phyloP scores from a whole-genome alignment of 2,113 vertebrate species.

The Puffinus mauretanicus region DNA sequence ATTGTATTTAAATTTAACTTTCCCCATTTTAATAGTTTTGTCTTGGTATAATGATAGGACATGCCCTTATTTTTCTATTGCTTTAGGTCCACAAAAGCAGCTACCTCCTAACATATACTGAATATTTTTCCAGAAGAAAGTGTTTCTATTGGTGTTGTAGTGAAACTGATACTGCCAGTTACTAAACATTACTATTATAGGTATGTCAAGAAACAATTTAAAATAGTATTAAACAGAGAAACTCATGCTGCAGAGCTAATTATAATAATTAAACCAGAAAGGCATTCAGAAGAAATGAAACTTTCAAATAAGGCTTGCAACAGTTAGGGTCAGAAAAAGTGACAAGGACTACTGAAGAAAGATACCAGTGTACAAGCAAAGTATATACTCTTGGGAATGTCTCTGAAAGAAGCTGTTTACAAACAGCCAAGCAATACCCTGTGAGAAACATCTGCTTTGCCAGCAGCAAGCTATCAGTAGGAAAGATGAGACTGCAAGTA shows the following conservation, averaged over 20 bases:
- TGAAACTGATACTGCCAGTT: neutral
- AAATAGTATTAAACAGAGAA: neutral
- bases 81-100: neutral
- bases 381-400: neutral
- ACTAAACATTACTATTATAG: neutral
- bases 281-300: neutral
- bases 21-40: neutral
- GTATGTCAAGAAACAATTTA: neutral
- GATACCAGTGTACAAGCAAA: neutral
- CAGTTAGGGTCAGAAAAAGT: neutral
- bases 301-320: neutral
- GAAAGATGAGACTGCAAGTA: neutral
- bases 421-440: neutral
- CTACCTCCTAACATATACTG: neutral
- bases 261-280: neutral
- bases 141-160: neutral
- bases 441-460: conserved; percentile 38
- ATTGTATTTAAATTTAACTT: neutral
- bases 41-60: neutral
- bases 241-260: neutral
- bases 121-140: neutral
- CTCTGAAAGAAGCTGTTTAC: conserved; percentile 5
- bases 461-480: conserved; percentile 21
- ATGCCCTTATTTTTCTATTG: neutral
- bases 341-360: neutral